phyloP scores from a whole-genome alignment of 2,113 vertebrate genomes.

The Lophochroa leadbeateri region DNA sequence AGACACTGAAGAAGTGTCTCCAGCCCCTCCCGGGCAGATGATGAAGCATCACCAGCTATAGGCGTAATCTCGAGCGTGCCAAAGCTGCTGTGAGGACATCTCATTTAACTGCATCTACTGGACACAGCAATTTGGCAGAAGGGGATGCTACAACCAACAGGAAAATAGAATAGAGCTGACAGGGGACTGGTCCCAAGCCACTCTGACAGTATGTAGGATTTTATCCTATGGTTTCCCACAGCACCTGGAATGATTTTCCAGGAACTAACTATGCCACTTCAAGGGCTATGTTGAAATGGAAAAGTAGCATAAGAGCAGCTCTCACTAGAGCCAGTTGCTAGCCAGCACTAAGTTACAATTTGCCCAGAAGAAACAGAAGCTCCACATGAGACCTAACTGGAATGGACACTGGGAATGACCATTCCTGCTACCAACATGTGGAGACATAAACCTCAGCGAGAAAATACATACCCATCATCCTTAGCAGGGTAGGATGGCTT shows the following conservation, averaged over 20 bases:
- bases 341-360: not conserved
- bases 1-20: not conserved
- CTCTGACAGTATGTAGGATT: not conserved
- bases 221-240: not conserved
- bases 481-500: not conserved
- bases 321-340: not conserved
- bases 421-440: not conserved
- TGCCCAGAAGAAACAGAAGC: not conserved
- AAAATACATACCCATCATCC: not conserved
- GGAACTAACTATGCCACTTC: not conserved
- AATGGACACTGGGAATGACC: not conserved
- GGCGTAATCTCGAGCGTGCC: rapidly evolving
- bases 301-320: not conserved
- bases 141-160: not conserved
- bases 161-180: not conserved
- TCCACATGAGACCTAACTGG: not conserved
- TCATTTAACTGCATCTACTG: not conserved
- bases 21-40: not conserved
- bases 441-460: not conserved
- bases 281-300: not conserved
- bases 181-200: not conserved
- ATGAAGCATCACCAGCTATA: not conserved
- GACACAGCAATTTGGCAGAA: not conserved
- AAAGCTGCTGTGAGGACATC: not conserved
- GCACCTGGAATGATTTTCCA: not conserved